phyloP scores from a whole-genome alignment of 1,140 invertebrate species.

The Papilio glaucus region DNA sequence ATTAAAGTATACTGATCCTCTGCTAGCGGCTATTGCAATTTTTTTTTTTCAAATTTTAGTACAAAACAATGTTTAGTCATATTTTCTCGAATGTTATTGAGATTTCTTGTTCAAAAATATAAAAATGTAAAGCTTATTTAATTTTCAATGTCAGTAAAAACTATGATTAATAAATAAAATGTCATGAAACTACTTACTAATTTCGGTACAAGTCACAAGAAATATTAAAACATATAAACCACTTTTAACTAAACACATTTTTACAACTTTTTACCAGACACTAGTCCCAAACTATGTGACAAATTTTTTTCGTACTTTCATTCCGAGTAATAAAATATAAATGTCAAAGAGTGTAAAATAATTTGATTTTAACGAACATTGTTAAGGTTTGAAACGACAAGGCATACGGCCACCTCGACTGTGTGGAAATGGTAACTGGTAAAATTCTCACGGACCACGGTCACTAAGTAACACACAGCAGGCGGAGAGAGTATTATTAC shows the following conservation, averaged over 20 bases:
- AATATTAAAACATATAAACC: slow-evolving; percentile 37
- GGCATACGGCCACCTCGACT: background rate
- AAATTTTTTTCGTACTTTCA: slow-evolving; percentile 16
- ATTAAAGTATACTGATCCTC: no score
- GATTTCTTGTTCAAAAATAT: no score
- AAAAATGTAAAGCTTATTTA: no score
- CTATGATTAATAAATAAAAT: background rate
- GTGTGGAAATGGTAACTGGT: slow-evolving; percentile 17
- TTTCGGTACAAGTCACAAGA: slow-evolving; percentile 20
- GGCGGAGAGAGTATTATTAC: slow-evolving; percentile 7
- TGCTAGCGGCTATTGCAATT: no score
- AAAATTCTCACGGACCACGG: slow-evolving; percentile 16
- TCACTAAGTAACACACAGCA: slow-evolving; percentile 4
- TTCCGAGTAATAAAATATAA: background rate
- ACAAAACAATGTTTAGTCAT: no score
- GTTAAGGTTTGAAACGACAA: background rate
- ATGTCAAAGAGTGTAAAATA: background rate
- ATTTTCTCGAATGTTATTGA: no score
- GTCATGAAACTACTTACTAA: slow-evolving; percentile 31
- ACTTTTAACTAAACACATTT: slow-evolving; percentile 38
- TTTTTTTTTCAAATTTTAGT: no score
- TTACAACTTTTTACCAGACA: background rate
- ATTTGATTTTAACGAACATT: background rate
- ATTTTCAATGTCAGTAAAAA: background rate
- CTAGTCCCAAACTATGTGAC: background rate